These are phyloP conservation scores for Nemopilema nomurai DNA, from an alignment of 30 jellyfish, hydroid and myxozoan species.

Conservation along the genomic window DNA sequence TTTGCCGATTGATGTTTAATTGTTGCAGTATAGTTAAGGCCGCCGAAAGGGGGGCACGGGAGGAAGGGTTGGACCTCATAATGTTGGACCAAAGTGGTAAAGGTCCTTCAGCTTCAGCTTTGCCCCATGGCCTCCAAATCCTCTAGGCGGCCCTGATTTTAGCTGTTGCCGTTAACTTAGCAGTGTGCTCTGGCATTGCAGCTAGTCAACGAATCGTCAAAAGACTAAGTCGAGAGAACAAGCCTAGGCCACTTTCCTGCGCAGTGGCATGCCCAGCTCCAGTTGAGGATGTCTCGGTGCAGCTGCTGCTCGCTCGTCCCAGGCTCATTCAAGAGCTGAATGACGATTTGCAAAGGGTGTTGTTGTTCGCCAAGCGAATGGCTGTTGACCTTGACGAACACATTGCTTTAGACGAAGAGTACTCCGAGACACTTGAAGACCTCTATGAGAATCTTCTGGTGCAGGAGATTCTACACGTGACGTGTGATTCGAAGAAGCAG, in stretches of 20 bases:
- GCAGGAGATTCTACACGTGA: slow-evolving; percentile 39
- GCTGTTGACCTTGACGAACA: slow-evolving; percentile 60
- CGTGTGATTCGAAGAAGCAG: slow-evolving; percentile 66
- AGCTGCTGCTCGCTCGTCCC: slow-evolving; percentile 74
- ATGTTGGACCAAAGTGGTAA: too few species aligned
- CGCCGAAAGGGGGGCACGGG: too few species aligned
- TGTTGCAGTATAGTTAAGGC: too few species aligned
- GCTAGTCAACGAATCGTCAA: slow-evolving; percentile 71
- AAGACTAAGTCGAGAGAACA: slow-evolving; percentile 53
- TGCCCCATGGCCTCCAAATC: too few species aligned
- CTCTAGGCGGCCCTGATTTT: too few species aligned
- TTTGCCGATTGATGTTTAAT: too few species aligned
- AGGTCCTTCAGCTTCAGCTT: too few species aligned
- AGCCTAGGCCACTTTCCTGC: slow-evolving; percentile 57
- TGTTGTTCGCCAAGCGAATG: slow-evolving; percentile 65
- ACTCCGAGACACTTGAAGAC: slow-evolving; percentile 61
- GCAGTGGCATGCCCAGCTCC: slow-evolving; percentile 55
- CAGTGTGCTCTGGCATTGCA: slow-evolving; percentile 9
- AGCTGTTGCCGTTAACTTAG: background rate
- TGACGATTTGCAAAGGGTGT: slow-evolving; percentile 65
- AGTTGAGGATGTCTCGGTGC: slow-evolving; percentile 66
- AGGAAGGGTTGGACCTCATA: too few species aligned
- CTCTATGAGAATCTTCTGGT: slow-evolving; percentile 51
- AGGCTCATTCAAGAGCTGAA: slow-evolving; percentile 70
- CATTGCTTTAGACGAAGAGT: slow-evolving; percentile 78